A percentile compares a stretch with the other conserved stretches of the same genome.
Conservation (phyloP, 2,888 invertebrate species). For the Molorchus minor region DNA sequence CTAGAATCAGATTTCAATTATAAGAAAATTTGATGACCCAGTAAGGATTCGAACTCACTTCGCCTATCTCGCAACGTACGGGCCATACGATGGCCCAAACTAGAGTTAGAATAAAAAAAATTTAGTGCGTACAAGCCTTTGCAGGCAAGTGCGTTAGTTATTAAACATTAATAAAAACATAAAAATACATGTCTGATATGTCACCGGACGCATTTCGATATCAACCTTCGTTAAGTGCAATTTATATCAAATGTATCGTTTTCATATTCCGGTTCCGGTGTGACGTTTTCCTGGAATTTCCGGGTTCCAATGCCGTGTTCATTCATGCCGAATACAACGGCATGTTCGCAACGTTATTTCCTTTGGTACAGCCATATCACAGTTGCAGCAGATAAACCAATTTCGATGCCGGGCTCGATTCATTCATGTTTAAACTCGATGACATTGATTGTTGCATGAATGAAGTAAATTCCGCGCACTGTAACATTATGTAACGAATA, state of each 20-base stretch:
- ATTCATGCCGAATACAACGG: conserved; percentile 41
- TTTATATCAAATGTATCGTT: conserved; percentile 47
- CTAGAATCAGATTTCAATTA: too few species aligned
- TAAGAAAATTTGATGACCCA: too few species aligned
- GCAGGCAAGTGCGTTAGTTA: too few species aligned
- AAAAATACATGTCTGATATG: conserved; percentile 21
- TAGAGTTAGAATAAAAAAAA: too few species aligned
- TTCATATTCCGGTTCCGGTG: conserved; percentile 52
- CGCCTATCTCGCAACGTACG: too few species aligned
- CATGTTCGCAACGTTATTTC: conserved; percentile 33
- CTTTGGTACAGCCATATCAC: conserved; percentile 22
- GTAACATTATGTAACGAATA: conserved; percentile 38
- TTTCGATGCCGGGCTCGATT: conserved; percentile 37
- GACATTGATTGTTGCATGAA: conserved; percentile 52
- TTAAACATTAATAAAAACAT: too few species aligned
- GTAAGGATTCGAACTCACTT: too few species aligned
- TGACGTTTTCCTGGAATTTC: conserved; percentile 52
- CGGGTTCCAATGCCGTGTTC: conserved; percentile 46
- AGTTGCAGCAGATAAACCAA: conserved; percentile 22
- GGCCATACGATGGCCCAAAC: too few species aligned
- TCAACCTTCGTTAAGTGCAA: conserved; percentile 48
- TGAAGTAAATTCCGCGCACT: conserved; percentile 45
- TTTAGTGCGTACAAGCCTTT: too few species aligned
- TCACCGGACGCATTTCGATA: conserved; percentile 37
- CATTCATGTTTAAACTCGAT: conserved; percentile 50